phyloP scores from a whole-genome alignment of 2,113 vertebrate genomes.

The Sphaerodactylus townsendi region DNA sequence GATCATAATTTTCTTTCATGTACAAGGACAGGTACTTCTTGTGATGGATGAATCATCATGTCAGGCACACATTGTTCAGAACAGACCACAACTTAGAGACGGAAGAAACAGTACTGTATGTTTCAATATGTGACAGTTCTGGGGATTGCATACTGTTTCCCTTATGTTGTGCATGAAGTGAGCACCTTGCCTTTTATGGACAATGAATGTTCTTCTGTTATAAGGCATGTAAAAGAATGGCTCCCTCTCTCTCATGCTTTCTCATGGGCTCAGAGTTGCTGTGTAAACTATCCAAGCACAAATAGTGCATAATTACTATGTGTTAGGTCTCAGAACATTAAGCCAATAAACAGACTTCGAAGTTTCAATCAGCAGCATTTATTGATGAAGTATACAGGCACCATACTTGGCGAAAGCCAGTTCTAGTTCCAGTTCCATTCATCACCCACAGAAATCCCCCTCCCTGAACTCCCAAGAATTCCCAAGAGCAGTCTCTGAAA shows the following conservation, averaged over 20 bases:
- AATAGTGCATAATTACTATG: slow-evolving; percentile 11
- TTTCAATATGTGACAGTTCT: background rate
- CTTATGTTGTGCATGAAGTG: background rate
- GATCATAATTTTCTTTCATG: background rate
- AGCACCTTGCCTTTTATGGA: background rate
- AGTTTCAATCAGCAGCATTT: too few relatives aligned
- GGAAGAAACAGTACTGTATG: background rate
- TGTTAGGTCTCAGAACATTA: too few relatives aligned
- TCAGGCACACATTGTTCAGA: background rate
- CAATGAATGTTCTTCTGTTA: background rate
- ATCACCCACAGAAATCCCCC: too few relatives aligned
- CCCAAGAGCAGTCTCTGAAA: too few relatives aligned
- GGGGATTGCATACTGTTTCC: background rate
- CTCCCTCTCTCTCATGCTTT: background rate
- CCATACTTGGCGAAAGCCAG: too few relatives aligned
- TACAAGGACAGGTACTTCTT: background rate
- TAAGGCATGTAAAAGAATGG: background rate
- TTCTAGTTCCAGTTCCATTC: too few relatives aligned
- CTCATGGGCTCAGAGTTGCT: background rate
- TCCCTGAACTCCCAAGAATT: too few relatives aligned
- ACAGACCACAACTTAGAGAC: background rate
- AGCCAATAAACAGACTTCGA: too few relatives aligned
- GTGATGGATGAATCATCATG: background rate
- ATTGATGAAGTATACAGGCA: too few relatives aligned
- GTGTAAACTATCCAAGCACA: background rate